Conservation (phyloP, 2,113 vertebrate genomes). For the Gambusia affinis region DNA sequence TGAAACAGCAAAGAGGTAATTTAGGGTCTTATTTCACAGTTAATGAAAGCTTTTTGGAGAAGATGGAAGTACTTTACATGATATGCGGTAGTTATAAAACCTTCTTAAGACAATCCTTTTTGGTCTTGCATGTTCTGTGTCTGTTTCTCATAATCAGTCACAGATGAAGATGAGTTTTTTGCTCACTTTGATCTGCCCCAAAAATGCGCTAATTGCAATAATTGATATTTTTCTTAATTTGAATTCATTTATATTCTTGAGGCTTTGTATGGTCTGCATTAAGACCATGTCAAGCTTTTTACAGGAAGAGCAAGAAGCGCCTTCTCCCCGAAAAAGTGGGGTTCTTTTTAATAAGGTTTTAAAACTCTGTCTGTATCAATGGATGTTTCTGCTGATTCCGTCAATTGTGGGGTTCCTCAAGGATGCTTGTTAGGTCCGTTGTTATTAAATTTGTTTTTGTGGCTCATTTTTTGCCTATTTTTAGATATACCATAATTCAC, state of each 20-base stretch:
- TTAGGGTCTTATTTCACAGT: constrained; percentile 12
- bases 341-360: constrained; percentile 14
- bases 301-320: not conserved
- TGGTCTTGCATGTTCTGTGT: not conserved
- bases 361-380: too few species aligned
- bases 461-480: not conserved
- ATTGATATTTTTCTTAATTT: constrained; percentile 42
- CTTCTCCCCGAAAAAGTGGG: not conserved
- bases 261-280: constrained; percentile 37
- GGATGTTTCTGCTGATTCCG: too few species aligned
- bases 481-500: not conserved
- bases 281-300: constrained; percentile 28
- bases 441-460: too few species aligned
- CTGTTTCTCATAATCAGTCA: constrained; percentile 58
- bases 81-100: constrained; percentile 24
- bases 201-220: constrained; percentile 67
- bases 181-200: constrained; percentile 46
- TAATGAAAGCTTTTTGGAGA: constrained; percentile 23
- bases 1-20: not conserved
- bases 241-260: constrained; percentile 44
- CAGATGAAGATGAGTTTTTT: constrained; percentile 61
- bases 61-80: constrained; percentile 7
- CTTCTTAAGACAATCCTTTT: constrained; percentile 1
- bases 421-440: too few species aligned
- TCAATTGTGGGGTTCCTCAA: too few species aligned